Evolutionary conservation across 2,113 vertebrate genomes (phyloP), one percentile per base, ranked within the genome.

Genomic region (Ginglymostoma cirratum): DNA sequence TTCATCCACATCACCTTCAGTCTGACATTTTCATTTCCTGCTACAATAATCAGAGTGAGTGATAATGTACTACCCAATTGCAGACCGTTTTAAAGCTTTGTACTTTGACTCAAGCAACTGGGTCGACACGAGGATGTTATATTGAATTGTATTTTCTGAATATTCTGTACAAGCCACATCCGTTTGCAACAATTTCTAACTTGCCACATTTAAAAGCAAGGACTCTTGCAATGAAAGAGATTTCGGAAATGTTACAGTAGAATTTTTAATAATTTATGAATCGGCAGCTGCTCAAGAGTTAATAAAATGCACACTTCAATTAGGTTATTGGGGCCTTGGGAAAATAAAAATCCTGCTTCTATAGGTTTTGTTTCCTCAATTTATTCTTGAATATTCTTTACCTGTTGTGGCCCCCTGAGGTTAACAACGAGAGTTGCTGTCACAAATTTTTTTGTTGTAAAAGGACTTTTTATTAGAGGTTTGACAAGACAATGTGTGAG

Each of bases 351-450:
- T 70, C 42, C 94, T 95, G 67, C 42, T 72, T 70, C 45, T 95
- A 95, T 52, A 42, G 94, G 48, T 72, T 72, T 48, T 48, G 94
- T 72, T 95, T 95, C 42, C 38, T 48, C 48, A 95, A 95, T 95
- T 72, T 95, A 95, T 95, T 95, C 67, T 72, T 70, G 94, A 95
- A 76, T 95, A 17, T 95, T 48, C 38, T 72, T 67, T 93, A 93
- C 89, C 89, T 93, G 89, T 34, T 93, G n/a, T 19, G 69, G 67
- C 45, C 69, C 42, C 94, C 45, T 95, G 94, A 72, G 94, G 94
- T 95, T 95, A 72, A 72, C 94, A 48, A 52, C 52, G 94, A 95
- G 45, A 45, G 38, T 42, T 72, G 24, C 67, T 95, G 38, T 95
- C 94, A 95, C 24, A 52, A 42, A 76, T 17, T 45, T 95, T 45